Base-by-base conservation (phyloP, 2,113 vertebrate species). In the Cyanistes caeruleus region DNA sequence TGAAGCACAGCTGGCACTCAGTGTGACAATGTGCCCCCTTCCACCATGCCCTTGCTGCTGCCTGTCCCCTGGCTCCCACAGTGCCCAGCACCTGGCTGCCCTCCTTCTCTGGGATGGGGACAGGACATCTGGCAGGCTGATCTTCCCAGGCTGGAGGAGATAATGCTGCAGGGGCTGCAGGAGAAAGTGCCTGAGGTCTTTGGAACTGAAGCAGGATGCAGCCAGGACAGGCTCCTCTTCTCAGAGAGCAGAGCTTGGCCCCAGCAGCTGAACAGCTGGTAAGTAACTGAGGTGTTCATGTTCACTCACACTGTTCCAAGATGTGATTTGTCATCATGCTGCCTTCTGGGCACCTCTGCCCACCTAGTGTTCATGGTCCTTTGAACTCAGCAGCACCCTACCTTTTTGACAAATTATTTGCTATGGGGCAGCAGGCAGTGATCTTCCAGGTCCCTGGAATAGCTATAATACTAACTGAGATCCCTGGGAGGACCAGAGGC, bases 221-320 rank as follows among this genome's bases (percentile, higher is more conserved):
- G 30, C 0, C 2, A 13, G 41, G 33, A 31, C 22, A 46, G 23
- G 48, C 1, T 67, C 4, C 27, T 62, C 30, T 67, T 58, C 51
- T 65, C 41, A 72, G 17, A 63, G 56, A 51, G 73, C 35, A 87
- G 77, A 67, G 11, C 24, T 75, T 79, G 48, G 52, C 14, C 43
- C 17, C 56, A 62, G n/a, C 2, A 5, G 46, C 24, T 0, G 0
- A 60, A 15, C 7, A 22, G 18, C 60, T 13, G 11, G 7, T 23
- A 25, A 30, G 43, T 39, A 41, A 18, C 30, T n/a, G 39, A 7
- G 12, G 16, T 60, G 23, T n/a, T 63, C 31, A 10, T 4, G 0
- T 68, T 73, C 16, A 68, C 17, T 82, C 44, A 78, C 33, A 22
- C 16, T 30, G 24, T 12, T 46, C n/a, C 69, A 55, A 73, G 31